Base-by-base conservation (phyloP, 2,113 vertebrate genomes). In the Sorex fumeus region DNA sequence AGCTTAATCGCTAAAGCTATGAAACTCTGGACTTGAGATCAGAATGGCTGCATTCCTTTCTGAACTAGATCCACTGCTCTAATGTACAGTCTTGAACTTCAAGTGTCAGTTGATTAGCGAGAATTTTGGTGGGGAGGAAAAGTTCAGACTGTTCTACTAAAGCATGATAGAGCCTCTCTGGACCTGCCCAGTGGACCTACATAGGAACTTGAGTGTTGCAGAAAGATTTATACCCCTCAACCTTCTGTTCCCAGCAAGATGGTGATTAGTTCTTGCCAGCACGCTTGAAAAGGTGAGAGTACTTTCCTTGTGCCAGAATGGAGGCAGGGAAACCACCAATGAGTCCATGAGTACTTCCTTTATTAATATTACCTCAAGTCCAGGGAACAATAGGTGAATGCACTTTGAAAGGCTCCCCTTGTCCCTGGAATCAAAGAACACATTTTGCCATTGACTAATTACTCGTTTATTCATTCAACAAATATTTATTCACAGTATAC, bases 391-490 rank as follows among this genome's bases (percentile, higher is more conserved):
- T 66, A 81, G 23, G 23, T 70, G 12, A 89, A 88, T 23, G 57
- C 25, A 2, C 45, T 28, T 66, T 91, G 95, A 74, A 94, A 95
- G 69, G 47, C 28, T 88, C 34, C 74, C 76, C 91, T 93, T 80
- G 67, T 90, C 76, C 92, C 67, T 36, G 40, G 45, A 93, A 84
- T 90, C 88, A 87, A 82, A 93, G 32, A 91, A 84, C 91, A 87
- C 30, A 53, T 40, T 43, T 87, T 74, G 62, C 45, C 69, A 84
- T 89, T 87, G 91, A 93, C 91, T 96, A 84, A 90, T 93, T 66
- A 43, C 77, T 94, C 67, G 88, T 90, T 94, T 87, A 95, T 94
- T 93, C 93, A 84, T 84, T 83, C 90, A 93, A 89, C 94, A 94
- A 92, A 95, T 92, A 94, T 93, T 94, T 92, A 90, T 86, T 93